A percentile compares a stretch with the other conserved stretches of the same genome.
Conservation (phyloP, 2,113 vertebrate genomes). For the Oenanthe melanoleuca region DNA sequence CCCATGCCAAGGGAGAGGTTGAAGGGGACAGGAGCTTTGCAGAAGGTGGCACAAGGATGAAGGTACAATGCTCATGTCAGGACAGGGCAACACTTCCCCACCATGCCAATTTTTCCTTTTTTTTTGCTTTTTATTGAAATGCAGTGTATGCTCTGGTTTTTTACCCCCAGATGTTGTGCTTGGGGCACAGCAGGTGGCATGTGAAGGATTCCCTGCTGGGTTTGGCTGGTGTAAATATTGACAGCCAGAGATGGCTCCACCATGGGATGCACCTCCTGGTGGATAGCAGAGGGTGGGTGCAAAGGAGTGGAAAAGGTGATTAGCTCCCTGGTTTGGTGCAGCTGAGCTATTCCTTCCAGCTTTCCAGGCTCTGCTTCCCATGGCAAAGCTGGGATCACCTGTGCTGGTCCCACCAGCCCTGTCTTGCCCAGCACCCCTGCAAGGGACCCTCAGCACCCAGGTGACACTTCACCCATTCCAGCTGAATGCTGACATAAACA, state of each 20-base stretch:
- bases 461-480: neutral
- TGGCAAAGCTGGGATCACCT: neutral
- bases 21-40: neutral
- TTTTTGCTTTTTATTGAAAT: neutral
- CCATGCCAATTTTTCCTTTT: neutral
- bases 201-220: neutral
- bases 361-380: neutral
- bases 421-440: neutral
- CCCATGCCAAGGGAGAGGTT: accelerated
- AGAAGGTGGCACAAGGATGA: neutral
- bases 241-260: neutral
- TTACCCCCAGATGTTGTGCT: neutral
- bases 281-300: neutral
- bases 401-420: accelerated
- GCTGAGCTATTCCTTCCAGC: neutral
- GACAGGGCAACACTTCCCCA: neutral
- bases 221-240: neutral
- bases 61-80: accelerated
- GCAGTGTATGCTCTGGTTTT: neutral
- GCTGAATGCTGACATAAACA: neutral
- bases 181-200: neutral
- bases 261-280: accelerated
- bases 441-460: neutral
- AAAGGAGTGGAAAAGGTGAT: neutral
- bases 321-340: neutral